Evolutionary conservation across 2,888 invertebrate species (phyloP).

Genomic region (Kryphioiulus occultus): DNA sequence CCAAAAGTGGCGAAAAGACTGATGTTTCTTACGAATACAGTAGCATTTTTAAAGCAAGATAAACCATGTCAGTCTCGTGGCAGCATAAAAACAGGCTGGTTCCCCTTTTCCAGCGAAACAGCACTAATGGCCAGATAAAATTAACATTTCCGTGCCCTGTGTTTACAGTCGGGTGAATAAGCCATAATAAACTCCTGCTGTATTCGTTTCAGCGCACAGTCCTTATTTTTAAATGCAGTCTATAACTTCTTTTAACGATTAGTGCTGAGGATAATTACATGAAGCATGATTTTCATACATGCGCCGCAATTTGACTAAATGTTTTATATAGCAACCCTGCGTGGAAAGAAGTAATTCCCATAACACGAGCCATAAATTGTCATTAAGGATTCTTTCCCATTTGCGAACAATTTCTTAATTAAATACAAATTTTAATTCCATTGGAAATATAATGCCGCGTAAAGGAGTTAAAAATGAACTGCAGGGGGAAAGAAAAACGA

Average conservation of each 20-base stretch:
- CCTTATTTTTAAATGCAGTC: conserved; percentile 12
- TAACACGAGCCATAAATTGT: background rate
- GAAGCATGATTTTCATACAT: conserved; percentile 13
- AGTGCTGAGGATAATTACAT: conserved; percentile 4
- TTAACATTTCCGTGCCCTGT: conserved; percentile 23
- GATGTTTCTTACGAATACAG: background rate
- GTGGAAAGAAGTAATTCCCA: background rate
- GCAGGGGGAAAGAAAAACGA: background rate
- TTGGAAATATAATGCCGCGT: background rate
- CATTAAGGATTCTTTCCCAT: background rate
- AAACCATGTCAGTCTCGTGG: background rate
- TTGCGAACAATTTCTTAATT: conserved; percentile 15
- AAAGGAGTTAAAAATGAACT: background rate
- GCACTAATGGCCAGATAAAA: background rate
- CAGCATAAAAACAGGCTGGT: background rate
- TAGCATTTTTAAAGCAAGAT: background rate
- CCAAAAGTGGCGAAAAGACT: background rate
- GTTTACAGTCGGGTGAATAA: conserved; percentile 23
- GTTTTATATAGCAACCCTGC: background rate
- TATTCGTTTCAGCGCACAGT: background rate
- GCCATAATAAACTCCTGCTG: background rate
- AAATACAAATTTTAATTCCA: background rate
- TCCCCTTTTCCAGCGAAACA: background rate
- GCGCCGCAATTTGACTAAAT: background rate
- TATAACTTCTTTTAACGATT: conserved; percentile 15